Base-by-base conservation (phyloP, 35 echinoderm and acorn worm genomes). In the Hemicentrotus pulcherrimus region DNA sequence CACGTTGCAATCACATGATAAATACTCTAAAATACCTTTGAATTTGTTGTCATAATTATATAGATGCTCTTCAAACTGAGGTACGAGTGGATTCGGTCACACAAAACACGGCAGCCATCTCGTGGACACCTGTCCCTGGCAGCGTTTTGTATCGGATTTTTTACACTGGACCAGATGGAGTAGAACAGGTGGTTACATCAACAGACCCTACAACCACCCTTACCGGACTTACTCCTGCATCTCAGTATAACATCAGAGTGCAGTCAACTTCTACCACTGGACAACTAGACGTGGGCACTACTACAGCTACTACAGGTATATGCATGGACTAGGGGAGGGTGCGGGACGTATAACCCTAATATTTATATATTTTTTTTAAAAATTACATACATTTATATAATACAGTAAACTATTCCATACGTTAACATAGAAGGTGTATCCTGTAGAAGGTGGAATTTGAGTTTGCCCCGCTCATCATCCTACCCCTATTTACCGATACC, bases 221-320 rank as follows among this genome's bases (percentile, higher is more conserved):
- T 30, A 90, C 32, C 12, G 88, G 32, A n/a, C 88, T 90, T 41
- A 45, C 32, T 41, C 13, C 88, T 90, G n/a, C 32, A 13, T 32
- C 88, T 41, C 32, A 14, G 32, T 90, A 90, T 47, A 14, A 15
- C 32, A 47, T 90, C 14, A 8, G 12, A n/a, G 88, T 90, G 24
- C 32, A 18, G 9, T 41, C 32, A 41, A 90, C 12, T 10, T 41
- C 88, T 4, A 30, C 4, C 4, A 16, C 31, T 18, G 88, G 46
- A 90, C 46, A 33, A 41, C 24, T 10, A 47, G 30, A 32, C n/a
- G 88, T 90, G 31, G 88, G 88, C 14, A 41, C 88, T 10, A 24
- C 88, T 41, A 47, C 32, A 90, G 88, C 88, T 47, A 47, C 88
- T 45, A 90, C 88, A 18, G 88, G 88, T 90, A 90, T 28, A n/a